Conservation (phyloP, 2,888 invertebrate species). For the Euclidia mi region DNA sequence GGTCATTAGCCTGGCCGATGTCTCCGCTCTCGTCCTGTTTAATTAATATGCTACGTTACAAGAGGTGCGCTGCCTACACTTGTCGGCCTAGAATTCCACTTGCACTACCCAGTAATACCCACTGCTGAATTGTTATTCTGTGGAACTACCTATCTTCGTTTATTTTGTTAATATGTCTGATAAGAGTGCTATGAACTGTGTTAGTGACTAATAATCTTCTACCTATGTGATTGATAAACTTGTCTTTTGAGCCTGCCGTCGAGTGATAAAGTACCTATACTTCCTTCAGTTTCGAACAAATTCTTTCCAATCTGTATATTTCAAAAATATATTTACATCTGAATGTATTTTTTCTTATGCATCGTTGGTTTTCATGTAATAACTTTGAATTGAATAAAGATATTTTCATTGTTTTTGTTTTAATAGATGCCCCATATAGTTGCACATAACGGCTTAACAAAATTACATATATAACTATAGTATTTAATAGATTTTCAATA, state of each 20-base stretch:
- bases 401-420: too few species aligned
- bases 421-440: too few species aligned
- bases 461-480: too few species aligned
- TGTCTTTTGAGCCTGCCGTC: conserved; percentile 3
- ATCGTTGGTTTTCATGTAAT: too few species aligned
- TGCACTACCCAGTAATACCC: conserved; percentile 27
- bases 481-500: too few species aligned
- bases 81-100: conserved; percentile 12
- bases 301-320: not conserved
- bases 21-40: conserved; percentile 34
- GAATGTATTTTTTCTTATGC: too few species aligned
- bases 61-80: conserved; percentile 20
- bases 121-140: conserved; percentile 16
- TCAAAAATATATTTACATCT: not conserved
- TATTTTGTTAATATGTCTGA: conserved; percentile 12
- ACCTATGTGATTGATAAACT: conserved; percentile 9
- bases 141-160: conserved; percentile 17
- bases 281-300: conserved; percentile 3
- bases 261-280: conserved; percentile 1
- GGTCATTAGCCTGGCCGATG: conserved; percentile 36
- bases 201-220: conserved; percentile 33
- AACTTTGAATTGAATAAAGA: too few species aligned
- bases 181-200: conserved; percentile 27
- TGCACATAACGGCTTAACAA: too few species aligned
- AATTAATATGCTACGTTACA: conserved; percentile 43